phyloP scores from a whole-genome alignment of 2,113 vertebrate species.

The Ceyx margarethae region DNA sequence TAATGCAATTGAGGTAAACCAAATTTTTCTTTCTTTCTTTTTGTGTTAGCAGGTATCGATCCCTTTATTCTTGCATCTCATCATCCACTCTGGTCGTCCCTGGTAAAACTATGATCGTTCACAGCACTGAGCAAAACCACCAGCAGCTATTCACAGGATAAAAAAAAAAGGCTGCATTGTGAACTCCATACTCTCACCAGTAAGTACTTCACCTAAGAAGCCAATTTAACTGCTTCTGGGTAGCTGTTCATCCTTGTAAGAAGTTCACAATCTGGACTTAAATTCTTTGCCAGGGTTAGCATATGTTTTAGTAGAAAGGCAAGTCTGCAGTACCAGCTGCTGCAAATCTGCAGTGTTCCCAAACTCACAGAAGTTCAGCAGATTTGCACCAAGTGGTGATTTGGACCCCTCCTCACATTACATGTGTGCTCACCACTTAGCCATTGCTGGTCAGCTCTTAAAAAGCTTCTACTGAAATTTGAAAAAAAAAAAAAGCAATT shows the following conservation, averaged over 20 bases:
- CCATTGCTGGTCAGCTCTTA: background rate
- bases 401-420: background rate
- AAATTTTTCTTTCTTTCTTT: background rate
- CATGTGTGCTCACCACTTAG: background rate
- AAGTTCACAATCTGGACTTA: conserved; percentile 38
- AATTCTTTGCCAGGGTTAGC: conserved; percentile 21
- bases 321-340: conserved; percentile 8
- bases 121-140: conserved; percentile 5
- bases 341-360: background rate
- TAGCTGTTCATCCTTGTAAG: conserved; percentile 10
- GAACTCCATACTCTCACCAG: background rate
- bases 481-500: background rate
- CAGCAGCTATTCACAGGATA: conserved; percentile 18
- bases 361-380: background rate
- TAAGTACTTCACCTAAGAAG: background rate
- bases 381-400: background rate
- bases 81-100: conserved; percentile 33
- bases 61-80: conserved; percentile 22
- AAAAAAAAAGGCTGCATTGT: conserved; percentile 5
- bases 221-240: background rate
- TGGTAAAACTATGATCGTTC: conserved; percentile 27
- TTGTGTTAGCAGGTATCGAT: conserved; percentile 31
- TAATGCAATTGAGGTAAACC: conserved; percentile 4
- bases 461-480: background rate
- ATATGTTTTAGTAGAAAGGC: conserved; percentile 22